Base-by-base conservation (phyloP, 2,888 invertebrate genomes). In the Hyalella azteca region DNA sequence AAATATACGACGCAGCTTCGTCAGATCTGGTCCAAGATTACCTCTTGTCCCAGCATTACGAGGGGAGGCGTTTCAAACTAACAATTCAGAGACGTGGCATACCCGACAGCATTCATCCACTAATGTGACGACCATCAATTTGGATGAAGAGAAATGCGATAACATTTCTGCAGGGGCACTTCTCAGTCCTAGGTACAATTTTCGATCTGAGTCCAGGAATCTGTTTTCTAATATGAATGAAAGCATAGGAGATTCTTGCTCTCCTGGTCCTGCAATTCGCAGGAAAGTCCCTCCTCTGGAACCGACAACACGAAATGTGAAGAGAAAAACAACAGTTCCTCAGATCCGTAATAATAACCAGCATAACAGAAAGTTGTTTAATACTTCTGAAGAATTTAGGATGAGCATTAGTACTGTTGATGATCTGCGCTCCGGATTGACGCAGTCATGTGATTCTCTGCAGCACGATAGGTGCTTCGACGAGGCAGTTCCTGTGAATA, bases 371-470 rank as follows among this genome's bases (percentile, higher is more conserved):
- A 75, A 39, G 40, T n/a, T 75, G 15, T 75, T 75, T 45, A 75
- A 22, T 13, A 75, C 75, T 13, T 75, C 75, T n/a, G 75, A 75
- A 26, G 75, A 75, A 39, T 45, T 75, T n/a, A 32, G 29, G 4
- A 41, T 45, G 75, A 75, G 75, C 45, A 75, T 75, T 19, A 66
- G 66, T 19, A 29, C 66, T 36, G 66, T 36, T 19, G 36, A n/a
- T 13, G 66, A 66, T 36, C 15, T 36, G 9, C 29, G 11, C 36
- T 36, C 66, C 4, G 32, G 19, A 5, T 36, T 66, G 66, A 66
- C 66, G 0, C 66, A 66, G 29, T 66, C 66, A n/a, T 32, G 36
- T 19, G 66, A 66, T 66, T 66, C 66, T 66, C 66, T 66, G 0
- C 66, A 66, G 36, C 66, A 36, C 13, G 19, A 36, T 9, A 19